Base-by-base conservation (phyloP, 2,797 vertebrate species). In the Benthosema pterotum region DNA sequence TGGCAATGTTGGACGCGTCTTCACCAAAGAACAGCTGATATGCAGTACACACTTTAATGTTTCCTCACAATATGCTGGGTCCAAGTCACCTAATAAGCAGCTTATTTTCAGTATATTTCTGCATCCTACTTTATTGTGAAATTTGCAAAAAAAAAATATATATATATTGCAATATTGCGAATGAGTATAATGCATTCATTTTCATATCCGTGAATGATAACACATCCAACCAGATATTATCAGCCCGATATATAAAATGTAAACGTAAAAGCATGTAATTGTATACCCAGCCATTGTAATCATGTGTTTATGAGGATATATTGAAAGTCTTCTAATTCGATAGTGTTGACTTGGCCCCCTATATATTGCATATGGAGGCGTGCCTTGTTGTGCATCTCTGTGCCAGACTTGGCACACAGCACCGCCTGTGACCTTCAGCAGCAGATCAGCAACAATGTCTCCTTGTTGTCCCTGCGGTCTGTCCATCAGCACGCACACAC, bases 391-490 rank as follows among this genome's bases (percentile, higher is more conserved):
- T 85, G 80, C 66, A 83, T 89, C 78, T 84, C 61, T 18, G 79
- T 87, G 89, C 82, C 87, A 91, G 84, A 85, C 85, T 91, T 93
- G 92, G 92, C 92, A 84, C 82, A 42, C 82, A 67, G 54, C 42
- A 16, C 65, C 67, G 77, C 75, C 63, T 60, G 74, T 90, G 92
- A 94, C 93, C 92, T 94, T 94, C 91, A 91, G 70, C 91, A 91
- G 71, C 25, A 60, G 82, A 91, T 90, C 77, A 84, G 89, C 84
- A 92, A 94, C 93, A 94, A 91, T 92, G 90, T 92, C 89, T 92
- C 87, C 90, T 89, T 92, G 89, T 93, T 89, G 91, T 91, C 87
- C 82, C 78, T 80, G 85, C 83, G 62, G 87, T 87, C 87, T 81
- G 85, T 92, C 90, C 78, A 77, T 93, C 90, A 84, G 83, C 84